These are phyloP conservation scores for Minunthozetes semirufus DNA, from an alignment of 2,888 invertebrate genomes.

Conservation along the genomic window DNA sequence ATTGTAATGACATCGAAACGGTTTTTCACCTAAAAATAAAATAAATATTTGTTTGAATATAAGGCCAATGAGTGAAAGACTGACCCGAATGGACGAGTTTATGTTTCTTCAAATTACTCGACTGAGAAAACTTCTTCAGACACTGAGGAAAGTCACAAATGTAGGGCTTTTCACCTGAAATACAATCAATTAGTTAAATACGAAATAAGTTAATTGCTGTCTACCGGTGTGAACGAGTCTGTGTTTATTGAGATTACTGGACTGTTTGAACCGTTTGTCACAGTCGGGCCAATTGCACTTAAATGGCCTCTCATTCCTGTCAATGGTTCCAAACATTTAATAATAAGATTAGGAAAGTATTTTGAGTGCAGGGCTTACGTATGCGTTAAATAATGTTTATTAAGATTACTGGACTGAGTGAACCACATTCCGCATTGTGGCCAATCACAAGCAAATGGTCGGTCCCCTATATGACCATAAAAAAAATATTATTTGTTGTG, in stretches of 20 bases:
- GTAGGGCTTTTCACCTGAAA: slow-evolving; percentile 35
- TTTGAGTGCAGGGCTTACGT: not conserved
- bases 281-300: slow-evolving; percentile 36
- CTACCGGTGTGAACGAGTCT: slow-evolving; percentile 35
- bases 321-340: not conserved
- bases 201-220: not conserved
- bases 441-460: slow-evolving; percentile 75
- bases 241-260: slow-evolving; percentile 34
- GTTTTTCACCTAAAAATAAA: slow-evolving; percentile 26
- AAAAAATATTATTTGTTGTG: not conserved
- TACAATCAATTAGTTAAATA: not conserved
- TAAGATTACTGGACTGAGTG: slow-evolving; percentile 51
- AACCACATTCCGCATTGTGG: slow-evolving; percentile 80
- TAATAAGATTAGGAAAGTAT: not conserved
- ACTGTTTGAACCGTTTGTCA: slow-evolving; percentile 35
- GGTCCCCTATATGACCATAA: not conserved
- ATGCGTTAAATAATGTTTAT: slow-evolving; percentile 36
- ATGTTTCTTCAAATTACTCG: slow-evolving; percentile 35
- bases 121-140: slow-evolving; percentile 32
- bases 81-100: slow-evolving; percentile 35
- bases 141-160: slow-evolving; percentile 36
- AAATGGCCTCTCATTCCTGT: slow-evolving; percentile 32
- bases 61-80: not conserved
- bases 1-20: slow-evolving; percentile 29
- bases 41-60: not conserved